These are phyloP conservation scores for Micronycteris hirsuta DNA, from an alignment of 2,113 vertebrate species.

Conservation along the genomic window DNA sequence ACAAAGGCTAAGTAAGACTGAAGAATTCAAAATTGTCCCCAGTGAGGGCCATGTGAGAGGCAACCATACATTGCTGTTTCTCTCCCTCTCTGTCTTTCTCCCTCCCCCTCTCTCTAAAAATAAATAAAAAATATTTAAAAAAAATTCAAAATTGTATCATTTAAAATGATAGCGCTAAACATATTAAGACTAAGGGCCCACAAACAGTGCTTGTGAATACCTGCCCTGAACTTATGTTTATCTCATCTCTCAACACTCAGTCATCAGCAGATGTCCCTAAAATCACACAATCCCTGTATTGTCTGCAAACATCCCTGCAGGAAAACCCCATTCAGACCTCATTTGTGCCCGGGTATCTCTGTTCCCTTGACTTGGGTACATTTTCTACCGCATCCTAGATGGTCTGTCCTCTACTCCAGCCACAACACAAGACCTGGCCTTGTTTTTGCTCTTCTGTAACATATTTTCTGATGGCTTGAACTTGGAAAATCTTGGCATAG, in stretches of 20 bases:
- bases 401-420: not conserved
- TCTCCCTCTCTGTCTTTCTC: no score
- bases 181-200: not conserved
- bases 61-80: no score
- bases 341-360: not conserved
- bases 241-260: not conserved
- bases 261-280: no score
- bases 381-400: not conserved
- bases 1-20: not conserved
- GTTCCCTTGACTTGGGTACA: not conserved
- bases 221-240: not conserved
- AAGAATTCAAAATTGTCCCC: not conserved
- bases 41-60: no score
- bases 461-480: not conserved
- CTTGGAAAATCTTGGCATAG: not conserved
- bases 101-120: no score
- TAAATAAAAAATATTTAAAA: no score
- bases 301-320: not conserved
- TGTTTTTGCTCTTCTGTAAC: not conserved
- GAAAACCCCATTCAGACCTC: not conserved
- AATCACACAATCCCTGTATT: not conserved
- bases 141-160: not conserved
- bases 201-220: not conserved
- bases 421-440: not conserved
- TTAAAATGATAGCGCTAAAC: not conserved